Conservation (phyloP, 2,797 vertebrate genomes). For the Carduelis carduelis region DNA sequence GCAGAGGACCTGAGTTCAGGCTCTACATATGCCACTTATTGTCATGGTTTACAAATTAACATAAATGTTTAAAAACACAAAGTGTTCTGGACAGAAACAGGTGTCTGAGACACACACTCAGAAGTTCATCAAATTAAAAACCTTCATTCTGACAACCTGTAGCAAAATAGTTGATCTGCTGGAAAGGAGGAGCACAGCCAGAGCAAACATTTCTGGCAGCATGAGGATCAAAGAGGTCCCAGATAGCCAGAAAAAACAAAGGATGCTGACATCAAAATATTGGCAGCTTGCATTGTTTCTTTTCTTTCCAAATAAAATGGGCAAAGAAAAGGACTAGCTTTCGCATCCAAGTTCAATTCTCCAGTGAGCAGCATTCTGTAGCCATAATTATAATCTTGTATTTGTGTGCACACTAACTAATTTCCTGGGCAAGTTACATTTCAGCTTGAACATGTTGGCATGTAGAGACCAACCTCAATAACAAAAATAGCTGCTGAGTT, state of each 20-base stretch:
- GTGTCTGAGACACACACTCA: background rate
- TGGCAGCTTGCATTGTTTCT: conserved; percentile 49
- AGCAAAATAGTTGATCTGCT: conserved; percentile 3
- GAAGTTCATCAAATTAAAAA: conserved; percentile 2
- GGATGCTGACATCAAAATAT: conserved; percentile 60
- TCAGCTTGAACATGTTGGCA: conserved; percentile 8
- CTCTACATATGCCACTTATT: background rate
- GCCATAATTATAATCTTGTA: conserved; percentile 60
- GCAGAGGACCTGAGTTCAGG: background rate
- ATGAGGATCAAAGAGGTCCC: conserved; percentile 35
- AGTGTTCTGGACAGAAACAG: background rate
- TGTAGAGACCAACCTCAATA: conserved; percentile 33
- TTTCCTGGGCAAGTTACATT: conserved; percentile 52
- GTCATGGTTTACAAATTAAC: background rate
- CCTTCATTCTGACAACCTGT: background rate
- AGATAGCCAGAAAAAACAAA: conserved; percentile 57
- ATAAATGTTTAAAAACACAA: background rate
- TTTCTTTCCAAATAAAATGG: conserved; percentile 62
- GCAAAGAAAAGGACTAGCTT: conserved; percentile 32
- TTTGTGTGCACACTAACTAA: conserved; percentile 51
- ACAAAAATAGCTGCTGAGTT: conserved; percentile 60
- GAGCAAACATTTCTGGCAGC: conserved; percentile 43
- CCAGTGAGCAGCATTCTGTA: conserved; percentile 50
- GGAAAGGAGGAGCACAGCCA: background rate
- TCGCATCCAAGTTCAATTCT: conserved; percentile 46